A percentile compares a stretch with the other conserved stretches of the same genome.
These are phyloP conservation scores for Ammospiza maritima DNA, from an alignment of 2,797 vertebrate species.

Conservation along the genomic window DNA sequence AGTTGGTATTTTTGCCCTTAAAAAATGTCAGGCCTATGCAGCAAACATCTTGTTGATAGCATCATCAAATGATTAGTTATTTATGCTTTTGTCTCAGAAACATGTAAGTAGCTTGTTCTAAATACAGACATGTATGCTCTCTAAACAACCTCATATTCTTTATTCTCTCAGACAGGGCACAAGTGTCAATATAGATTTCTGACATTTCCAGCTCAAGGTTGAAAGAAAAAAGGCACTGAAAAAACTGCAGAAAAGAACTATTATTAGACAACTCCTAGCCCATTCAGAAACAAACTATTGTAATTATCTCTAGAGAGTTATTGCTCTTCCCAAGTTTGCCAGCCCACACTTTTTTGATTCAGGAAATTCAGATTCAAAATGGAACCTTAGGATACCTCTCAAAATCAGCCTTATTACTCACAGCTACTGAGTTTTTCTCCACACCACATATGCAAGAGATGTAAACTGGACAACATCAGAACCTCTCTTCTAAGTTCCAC, in stretches of 20 bases:
- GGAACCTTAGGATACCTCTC: neutral
- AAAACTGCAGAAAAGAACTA: neutral
- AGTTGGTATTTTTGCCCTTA: neutral
- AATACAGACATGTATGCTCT: neutral
- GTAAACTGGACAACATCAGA: neutral
- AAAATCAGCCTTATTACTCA: neutral
- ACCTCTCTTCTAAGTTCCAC: neutral
- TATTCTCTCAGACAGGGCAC: neutral
- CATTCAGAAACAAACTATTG: neutral
- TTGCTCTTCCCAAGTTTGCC: neutral
- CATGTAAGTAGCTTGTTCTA: neutral
- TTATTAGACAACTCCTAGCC: neutral
- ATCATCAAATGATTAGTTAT: neutral
- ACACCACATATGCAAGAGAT: accelerated
- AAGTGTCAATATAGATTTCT: neutral
- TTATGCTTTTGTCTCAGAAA: neutral
- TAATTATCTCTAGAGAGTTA: neutral
- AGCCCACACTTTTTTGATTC: neutral
- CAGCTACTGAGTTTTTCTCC: neutral
- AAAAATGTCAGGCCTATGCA: neutral
- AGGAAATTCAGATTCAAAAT: neutral
- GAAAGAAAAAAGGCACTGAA: neutral
- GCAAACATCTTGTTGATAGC: neutral
- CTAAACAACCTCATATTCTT: neutral
- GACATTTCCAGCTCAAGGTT: neutral